Conservation (phyloP, 2,888 invertebrate genomes). For the Nephrocerus scutellatus region DNA sequence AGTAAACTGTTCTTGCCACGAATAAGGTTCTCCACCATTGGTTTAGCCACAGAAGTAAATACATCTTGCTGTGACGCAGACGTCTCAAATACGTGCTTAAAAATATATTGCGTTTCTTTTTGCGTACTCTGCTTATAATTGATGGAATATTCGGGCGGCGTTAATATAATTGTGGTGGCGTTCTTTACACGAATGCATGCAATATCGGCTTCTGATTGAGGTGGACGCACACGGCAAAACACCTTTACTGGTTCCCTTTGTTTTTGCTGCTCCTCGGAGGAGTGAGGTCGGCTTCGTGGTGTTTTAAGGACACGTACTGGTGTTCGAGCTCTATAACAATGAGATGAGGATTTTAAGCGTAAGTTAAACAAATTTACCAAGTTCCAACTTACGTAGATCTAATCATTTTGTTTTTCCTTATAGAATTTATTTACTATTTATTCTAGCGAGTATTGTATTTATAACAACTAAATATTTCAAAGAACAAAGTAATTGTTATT, state of each 20-base stretch:
- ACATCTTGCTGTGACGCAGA: constrained; percentile 72
- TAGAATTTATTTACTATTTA: too few relatives aligned
- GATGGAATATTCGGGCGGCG: constrained; percentile 58
- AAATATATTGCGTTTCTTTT: constrained; percentile 68
- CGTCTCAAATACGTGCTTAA: constrained; percentile 81
- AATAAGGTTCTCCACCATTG: constrained; percentile 78
- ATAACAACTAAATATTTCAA: constrained; percentile 5
- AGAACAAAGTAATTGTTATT: constrained; percentile 19
- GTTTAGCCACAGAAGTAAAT: constrained; percentile 72
- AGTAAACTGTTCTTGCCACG: constrained; percentile 86
- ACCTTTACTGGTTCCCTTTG: constrained; percentile 75
- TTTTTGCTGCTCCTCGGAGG: constrained; percentile 26
- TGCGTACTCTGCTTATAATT: constrained; percentile 54
- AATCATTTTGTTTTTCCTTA: constrained; percentile 12
- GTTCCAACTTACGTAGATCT: constrained; percentile 18
- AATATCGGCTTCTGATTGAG: constrained; percentile 59
- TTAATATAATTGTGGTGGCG: constrained; percentile 59
- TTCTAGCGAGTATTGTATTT: too few relatives aligned
- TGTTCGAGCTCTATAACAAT: constrained; percentile 34
- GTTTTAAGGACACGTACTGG: constrained; percentile 34
- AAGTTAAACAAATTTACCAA: too few relatives aligned
- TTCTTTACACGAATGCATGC: constrained; percentile 66
- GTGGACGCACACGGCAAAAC: constrained; percentile 77
- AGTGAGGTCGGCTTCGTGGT: constrained; percentile 22
- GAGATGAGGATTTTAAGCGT: too few relatives aligned